phyloP scores from a whole-genome alignment of 2,113 vertebrate genomes.

The Chlorodrepanis virens region DNA sequence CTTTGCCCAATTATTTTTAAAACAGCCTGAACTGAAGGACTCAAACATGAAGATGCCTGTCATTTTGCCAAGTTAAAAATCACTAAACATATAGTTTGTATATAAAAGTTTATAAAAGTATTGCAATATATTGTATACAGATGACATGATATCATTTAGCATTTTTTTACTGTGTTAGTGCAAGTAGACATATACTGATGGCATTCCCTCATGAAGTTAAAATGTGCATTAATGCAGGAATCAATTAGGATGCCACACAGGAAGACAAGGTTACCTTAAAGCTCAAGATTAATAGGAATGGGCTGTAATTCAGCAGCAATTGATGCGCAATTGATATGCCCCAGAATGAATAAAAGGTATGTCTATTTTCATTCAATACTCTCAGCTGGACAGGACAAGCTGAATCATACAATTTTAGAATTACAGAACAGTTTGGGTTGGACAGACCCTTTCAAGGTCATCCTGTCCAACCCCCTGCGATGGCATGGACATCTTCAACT shows the following conservation, averaged over 20 bases:
- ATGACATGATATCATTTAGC: background rate
- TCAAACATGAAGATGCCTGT: background rate
- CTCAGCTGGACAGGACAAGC: background rate
- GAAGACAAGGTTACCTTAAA: background rate
- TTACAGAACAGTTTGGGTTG: background rate
- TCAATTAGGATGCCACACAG: background rate
- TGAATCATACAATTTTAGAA: background rate
- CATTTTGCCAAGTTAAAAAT: background rate
- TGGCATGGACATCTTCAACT: background rate
- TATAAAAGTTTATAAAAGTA: background rate
- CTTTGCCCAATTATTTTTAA: background rate
- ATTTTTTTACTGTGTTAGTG: background rate
- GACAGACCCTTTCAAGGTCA: background rate
- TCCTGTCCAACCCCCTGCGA: accelerated
- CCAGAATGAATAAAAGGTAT: background rate
- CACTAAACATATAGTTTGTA: background rate
- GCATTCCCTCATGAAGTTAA: background rate
- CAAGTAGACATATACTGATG: background rate
- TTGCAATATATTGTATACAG: background rate
- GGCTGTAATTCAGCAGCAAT: background rate
- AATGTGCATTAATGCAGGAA: background rate
- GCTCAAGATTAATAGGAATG: background rate
- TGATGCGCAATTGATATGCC: background rate
- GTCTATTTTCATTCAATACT: background rate
- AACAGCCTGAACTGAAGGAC: background rate